Base-by-base conservation (phyloP, 2,113 vertebrate genomes). In the Nerophis ophidion region DNA sequence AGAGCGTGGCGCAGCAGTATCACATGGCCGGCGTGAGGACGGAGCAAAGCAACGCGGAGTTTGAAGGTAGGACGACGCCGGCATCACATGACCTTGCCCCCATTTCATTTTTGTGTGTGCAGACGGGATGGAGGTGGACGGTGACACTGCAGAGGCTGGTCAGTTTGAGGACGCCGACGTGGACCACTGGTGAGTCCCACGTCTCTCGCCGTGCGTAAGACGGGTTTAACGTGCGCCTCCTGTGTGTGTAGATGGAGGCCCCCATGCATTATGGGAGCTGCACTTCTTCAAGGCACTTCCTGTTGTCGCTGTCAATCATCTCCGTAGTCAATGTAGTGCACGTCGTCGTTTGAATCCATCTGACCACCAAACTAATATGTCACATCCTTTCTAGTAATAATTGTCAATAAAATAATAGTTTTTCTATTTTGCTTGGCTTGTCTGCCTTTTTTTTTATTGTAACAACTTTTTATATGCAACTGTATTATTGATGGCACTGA, bases 121-220 rank as follows among this genome's bases (percentile, higher is more conserved):
- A 99, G 96, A 98, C 71, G 93, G 93, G 1, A 98, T 99, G 97
- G 97, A 99, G 71, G 93, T 99, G 57, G 97, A 98, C 0, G 5
- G 91, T 1, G 81, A 87, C 5, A 90, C 91, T 0, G 68, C 89
- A 4, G 94, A 93, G 49, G 91, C 93, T 0, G 96, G 96, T 8
- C 96, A 99, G 81, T 98, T 99, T 88, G 96, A 99, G 61, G 97
- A 99, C 0, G 97, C 95, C 0, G 96, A 98, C 56, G 92, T 98
- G 0, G 96, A 98, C 59, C 97, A 99, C 87, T 99, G 92, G 96
- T 90, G 63, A 68, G 64, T 57, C 0, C 45, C 12, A 6, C 9
- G 26, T 12, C 49, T 51, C 49, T 7, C 10, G 17, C 26, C 49
- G 19, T 17, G 2, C 49, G 12, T 44, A 44, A 44, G 11, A 12